Evolutionary conservation across 1,140 invertebrate genomes (phyloP), one percentile per base, ranked within the genome.

Genomic region (Zelostemma sp.): DNA sequence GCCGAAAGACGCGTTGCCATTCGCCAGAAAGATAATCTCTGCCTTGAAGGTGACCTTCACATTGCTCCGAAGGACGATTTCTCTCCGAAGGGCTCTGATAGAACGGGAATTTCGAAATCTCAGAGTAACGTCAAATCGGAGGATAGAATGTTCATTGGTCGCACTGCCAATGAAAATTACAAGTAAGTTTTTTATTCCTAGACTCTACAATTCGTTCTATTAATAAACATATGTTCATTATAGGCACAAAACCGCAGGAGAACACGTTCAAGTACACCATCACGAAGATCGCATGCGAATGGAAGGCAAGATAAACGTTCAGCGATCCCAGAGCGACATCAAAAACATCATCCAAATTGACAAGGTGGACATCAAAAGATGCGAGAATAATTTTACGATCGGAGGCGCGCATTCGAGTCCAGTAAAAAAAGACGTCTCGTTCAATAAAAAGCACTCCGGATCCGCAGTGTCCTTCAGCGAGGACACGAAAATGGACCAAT

Each of bases 11-110:
- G 85, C 59, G 74, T 76, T 38, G 85, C 83, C 1, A 85, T 83
- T 6, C 86, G 78, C 40, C 89, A 85, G 21, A 77, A 86, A 68
- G 89, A 90, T 67, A 91, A 78, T 43, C 68, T 68, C 48, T 67
- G 79, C 49, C 85, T 86, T 0, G 88, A 90, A 80, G 89, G 90
- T 59, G 88, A 91, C 0, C 91, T 91, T 68, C 88, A 91, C 70
- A 79, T 87, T 33, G 87, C 87, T 1, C 86, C 88, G 35, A 86
- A 86, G 72, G 85, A 88, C 0, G 77, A 87, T 73, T 92, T 81
- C 56, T 71, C 61, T 1, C 47, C 72, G 0, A 77, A 68, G 1
- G 76, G 68, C 14, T 80, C 71, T 8, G 87, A 88, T 9, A 70
- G 84, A 31, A 78, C 85, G 0, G 59, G 74, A 1, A 73, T 86